These are phyloP conservation scores for Bos taurus DNA, from an alignment of 2,113 vertebrate genomes.

Conservation along the genomic window DNA sequence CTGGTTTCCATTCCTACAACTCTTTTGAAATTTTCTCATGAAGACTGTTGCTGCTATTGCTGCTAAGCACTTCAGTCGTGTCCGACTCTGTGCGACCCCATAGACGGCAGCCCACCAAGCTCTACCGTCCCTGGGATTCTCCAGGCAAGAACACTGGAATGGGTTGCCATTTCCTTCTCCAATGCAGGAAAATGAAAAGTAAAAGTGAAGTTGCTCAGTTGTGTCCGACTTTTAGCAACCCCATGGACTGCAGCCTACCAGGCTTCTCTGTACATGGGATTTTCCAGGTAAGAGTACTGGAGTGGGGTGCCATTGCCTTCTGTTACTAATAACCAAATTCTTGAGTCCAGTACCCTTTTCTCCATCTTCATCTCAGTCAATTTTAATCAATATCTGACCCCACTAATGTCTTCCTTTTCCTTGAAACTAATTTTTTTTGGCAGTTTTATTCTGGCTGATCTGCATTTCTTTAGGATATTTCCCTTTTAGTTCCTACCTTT, in stretches of 20 bases:
- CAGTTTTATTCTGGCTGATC: neutral
- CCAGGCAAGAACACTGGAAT: too few species aligned
- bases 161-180: too few species aligned
- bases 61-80: fast-evolving
- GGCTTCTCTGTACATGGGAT: too few species aligned
- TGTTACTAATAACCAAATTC: neutral
- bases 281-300: too few species aligned
- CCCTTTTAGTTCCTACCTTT: neutral
- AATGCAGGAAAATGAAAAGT: too few species aligned
- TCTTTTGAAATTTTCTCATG: neutral
- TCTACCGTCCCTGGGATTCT: too few species aligned
- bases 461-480: neutral
- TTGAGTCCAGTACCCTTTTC: neutral
- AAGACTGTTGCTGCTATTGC: neutral
- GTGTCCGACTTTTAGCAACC: too few species aligned
- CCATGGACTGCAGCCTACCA: too few species aligned
- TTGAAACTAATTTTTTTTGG: neutral
- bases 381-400: neutral
- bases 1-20: neutral
- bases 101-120: too few species aligned
- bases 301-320: too few species aligned
- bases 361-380: neutral
- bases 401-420: neutral
- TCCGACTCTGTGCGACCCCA: too few species aligned
- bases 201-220: too few species aligned